Conservation (phyloP, 2,888 invertebrate genomes). For the Cheilosia variabilis region DNA sequence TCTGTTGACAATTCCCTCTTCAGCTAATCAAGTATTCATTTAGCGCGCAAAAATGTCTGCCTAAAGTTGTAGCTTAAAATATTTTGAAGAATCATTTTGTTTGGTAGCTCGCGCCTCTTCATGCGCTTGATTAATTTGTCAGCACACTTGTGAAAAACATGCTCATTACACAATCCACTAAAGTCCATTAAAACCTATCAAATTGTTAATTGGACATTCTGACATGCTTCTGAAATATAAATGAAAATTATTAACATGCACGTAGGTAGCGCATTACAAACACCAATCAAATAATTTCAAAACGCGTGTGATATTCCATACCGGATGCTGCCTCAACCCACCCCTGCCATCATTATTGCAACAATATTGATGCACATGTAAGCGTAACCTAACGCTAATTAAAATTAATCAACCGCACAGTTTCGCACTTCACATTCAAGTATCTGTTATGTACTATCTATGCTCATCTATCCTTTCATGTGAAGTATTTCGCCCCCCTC, state of each 20-base stretch:
- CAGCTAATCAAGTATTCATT: too few relatives aligned
- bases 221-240: not conserved
- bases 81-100: too few relatives aligned
- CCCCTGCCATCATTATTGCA: conserved; percentile 18
- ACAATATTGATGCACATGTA: conserved; percentile 38
- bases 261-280: not conserved
- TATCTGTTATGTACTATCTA: conserved; percentile 3
- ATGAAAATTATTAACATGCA: conserved; percentile 18
- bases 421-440: conserved; percentile 22
- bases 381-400: conserved; percentile 56
- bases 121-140: too few relatives aligned
- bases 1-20: too few relatives aligned
- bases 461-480: not conserved
- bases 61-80: too few relatives aligned
- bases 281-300: conserved; percentile 42
- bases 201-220: too few relatives aligned
- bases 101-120: too few relatives aligned
- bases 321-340: not conserved
- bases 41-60: too few relatives aligned
- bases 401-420: conserved; percentile 64
- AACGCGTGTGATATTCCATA: conserved; percentile 18
- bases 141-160: too few relatives aligned
- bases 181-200: too few relatives aligned
- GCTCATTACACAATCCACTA: too few relatives aligned
- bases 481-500: conserved; percentile 11